Percentiles rank a stretch among this genome's conserved stretches.
Evolutionary conservation across 2,888 invertebrate genomes (phyloP).

Genomic region (Eueremaeus valkanovi): DNA sequence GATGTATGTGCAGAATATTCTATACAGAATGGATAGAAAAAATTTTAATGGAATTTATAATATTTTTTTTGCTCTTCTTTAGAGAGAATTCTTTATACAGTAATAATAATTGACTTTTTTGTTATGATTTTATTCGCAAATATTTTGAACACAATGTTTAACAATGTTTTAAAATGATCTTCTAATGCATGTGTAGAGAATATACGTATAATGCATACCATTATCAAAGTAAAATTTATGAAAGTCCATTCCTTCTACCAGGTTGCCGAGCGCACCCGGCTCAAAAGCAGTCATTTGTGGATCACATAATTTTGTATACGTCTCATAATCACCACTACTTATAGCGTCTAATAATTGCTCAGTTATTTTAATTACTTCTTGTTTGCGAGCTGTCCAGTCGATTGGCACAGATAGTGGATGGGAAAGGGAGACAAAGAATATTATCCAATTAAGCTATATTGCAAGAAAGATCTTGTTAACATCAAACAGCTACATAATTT

Average conservation of each 20-base stretch:
- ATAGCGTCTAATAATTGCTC: constrained; percentile 98
- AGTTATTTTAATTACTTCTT: constrained; percentile 98
- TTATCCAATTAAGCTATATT: background rate
- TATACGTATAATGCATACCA: constrained; percentile 62
- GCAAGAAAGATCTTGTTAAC: background rate
- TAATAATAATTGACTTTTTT: too few relatives aligned
- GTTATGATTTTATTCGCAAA: too few relatives aligned
- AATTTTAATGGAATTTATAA: too few relatives aligned
- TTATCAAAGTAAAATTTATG: constrained; percentile 99
- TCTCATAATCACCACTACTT: constrained; percentile 95
- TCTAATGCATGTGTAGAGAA: too few relatives aligned
- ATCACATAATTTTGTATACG: constrained; percentile 98
- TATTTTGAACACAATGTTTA: too few relatives aligned
- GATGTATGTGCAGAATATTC: too few relatives aligned
- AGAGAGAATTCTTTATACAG: too few relatives aligned
- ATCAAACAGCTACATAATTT: background rate
- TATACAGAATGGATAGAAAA: too few relatives aligned
- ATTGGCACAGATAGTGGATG: background rate
- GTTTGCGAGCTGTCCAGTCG: constrained; percentile 71
- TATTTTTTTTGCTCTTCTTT: too few relatives aligned
- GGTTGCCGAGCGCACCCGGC: constrained; percentile 96
- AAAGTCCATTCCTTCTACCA: constrained; percentile 99
- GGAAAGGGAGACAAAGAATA: background rate
- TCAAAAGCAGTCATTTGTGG: constrained; percentile 98
- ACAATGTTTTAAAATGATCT: too few relatives aligned